Evolutionary conservation across 2,113 vertebrate genomes (phyloP).

Genomic region (Tyrannus savana): DNA sequence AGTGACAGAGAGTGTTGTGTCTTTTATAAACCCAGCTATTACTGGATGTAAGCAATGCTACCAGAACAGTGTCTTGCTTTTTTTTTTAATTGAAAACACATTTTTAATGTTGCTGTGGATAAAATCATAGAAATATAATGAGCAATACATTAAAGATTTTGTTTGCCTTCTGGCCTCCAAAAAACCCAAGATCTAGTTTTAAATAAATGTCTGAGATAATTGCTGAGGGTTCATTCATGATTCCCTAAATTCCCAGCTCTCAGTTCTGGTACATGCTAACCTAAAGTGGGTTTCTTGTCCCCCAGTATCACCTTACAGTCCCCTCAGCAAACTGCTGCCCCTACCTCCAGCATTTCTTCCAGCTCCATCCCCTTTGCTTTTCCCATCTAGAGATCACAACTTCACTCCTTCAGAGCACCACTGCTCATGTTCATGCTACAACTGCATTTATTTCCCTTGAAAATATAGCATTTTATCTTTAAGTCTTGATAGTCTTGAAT

Average conservation of each 20-base stretch:
- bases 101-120: background rate
- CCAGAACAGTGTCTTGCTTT: background rate
- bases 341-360: background rate
- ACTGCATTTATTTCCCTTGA: background rate
- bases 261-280: background rate
- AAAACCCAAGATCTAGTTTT: background rate
- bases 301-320: background rate
- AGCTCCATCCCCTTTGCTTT: rapidly evolving
- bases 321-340: background rate
- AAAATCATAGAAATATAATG: background rate
- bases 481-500: background rate
- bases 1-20: background rate
- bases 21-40: background rate
- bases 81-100: background rate
- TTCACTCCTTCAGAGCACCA: background rate
- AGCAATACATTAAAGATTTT: background rate
- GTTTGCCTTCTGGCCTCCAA: too few relatives aligned
- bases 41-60: background rate
- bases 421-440: background rate
- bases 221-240: background rate
- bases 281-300: background rate
- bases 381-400: background rate
- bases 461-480: background rate
- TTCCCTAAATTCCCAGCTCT: background rate
- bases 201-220: background rate